Evolutionary conservation across 2,888 invertebrate genomes (phyloP), one percentile per base, ranked within the genome.

Genomic region (Lasioglossum morio): DNA sequence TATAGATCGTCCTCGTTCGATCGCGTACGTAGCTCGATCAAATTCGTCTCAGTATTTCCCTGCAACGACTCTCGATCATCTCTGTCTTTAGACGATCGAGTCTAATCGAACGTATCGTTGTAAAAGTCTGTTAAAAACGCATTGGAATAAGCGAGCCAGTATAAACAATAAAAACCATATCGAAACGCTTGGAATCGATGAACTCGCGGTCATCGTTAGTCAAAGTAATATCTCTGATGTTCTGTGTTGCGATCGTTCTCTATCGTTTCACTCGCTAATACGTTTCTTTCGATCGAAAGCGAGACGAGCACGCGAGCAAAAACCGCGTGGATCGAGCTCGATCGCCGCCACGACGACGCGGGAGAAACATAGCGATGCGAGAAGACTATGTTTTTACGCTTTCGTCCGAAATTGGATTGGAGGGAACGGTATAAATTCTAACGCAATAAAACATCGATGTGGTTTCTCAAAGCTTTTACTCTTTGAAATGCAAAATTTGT

Each of bases 301-400:
- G 3, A n/a, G 60, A 27, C 60, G 37, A 75, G 40, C 43, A 4
- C 12, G 63, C 40, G 75, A 57, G 57, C 90, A 69, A 60, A 60
- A 60, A 60, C 60, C 60, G 60, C 60, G 60, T 27, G 91, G 40
- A 60, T 60, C 40, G 27, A 3, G 53, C 53, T n/a, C 53, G 53
- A 53, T 53, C 53, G 53, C n/a, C 53, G 53, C 23, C 53, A n/a
- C 53, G 3, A 3, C 3, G 53, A 53, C n/a, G 53, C n/a, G 53
- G 10, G 3, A 53, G 53, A 10, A 23, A 53, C 53, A 53, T 53
- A 10, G 53, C 53, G 53, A 53, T 53, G n/a, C 53, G 53, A 53
- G 53, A 53, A 10, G 23, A 53, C 53, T 53, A 23, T n/a, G 53
- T 53, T 53, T 53, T 53, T 53, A 53, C 23, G 23, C 23, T 10